Evolutionary conservation across 2,888 invertebrate genomes (phyloP), one percentile per base, ranked within the genome.

Genomic region (Sesia bembeciformis): DNA sequence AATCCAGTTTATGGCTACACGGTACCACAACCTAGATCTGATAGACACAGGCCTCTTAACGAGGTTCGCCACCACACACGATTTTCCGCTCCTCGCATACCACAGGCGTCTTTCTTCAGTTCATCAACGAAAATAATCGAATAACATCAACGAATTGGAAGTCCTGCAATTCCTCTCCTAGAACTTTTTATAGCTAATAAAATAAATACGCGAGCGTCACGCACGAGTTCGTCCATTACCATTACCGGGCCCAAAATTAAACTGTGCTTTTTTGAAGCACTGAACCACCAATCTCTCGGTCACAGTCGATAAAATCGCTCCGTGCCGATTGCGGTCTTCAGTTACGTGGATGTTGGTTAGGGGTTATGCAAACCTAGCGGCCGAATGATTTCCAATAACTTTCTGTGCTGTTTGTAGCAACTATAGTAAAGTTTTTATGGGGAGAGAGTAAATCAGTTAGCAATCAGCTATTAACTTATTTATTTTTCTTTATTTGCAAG

Each of bases 291-390:
- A 81, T 79, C 81, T 76, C 74, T 74, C 79, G 74, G 87, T 87
- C 83, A 84, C 85, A 84, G 74, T 74, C 88, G 82, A 88, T 88
- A 88, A 88, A 88, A 70, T 75, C 65, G 78, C 85, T 80, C 64
- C 88, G 88, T 87, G 88, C 81, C 78, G 80, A 84, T 81, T 83
- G 84, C 76, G 74, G 70, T 67, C 69, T 66, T 61, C 62, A 43
- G 59, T 55, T 62, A 57, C 60, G 60, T 60, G 58, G 57, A 58
- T 57, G 57, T 38, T 50, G 63, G 57, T 64, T 63, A 70, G 68
- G 67, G 63, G 54, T 54, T 54, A 54, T 42, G 54, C 51, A 55
- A 51, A 59, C 52, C 49, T 43, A 23, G 49, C 53, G 43, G 40
- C 43, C 42, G 23, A 23, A 23, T 2, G 23, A 23, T 23, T 23